Evolutionary conservation across 2,888 invertebrate genomes (phyloP).

Genomic region (Cremastobaeus sp.): DNA sequence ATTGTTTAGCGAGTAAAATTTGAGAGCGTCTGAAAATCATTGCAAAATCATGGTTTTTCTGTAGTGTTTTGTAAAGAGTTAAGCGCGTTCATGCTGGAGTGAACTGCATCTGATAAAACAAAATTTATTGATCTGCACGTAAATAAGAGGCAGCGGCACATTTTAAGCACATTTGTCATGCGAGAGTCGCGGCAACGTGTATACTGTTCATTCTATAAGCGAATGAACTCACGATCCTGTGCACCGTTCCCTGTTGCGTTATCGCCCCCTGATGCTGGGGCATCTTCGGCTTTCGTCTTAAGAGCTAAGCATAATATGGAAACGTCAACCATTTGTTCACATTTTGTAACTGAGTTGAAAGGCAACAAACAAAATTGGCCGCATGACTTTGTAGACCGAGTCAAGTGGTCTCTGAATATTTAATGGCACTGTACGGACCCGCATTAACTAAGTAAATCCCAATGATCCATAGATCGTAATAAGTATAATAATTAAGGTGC

Average conservation of each 20-base stretch:
- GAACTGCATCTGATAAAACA: not conserved
- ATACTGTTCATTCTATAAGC: constrained; percentile 69
- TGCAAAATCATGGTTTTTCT: too few relatives aligned
- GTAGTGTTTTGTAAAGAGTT: too few relatives aligned
- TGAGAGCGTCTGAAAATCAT: too few relatives aligned
- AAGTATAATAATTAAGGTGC: too few relatives aligned
- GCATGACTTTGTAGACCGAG: too few relatives aligned
- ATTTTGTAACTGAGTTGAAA: too few relatives aligned
- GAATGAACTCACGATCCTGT: constrained; percentile 77
- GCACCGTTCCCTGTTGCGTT: constrained; percentile 68
- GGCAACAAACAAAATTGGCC: too few relatives aligned
- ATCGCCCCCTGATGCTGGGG: constrained; percentile 66
- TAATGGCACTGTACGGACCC: too few relatives aligned
- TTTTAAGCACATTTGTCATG: constrained; percentile 56
- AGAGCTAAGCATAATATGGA: constrained; percentile 67
- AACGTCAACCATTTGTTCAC: constrained; percentile 12
- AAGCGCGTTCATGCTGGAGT: not conserved
- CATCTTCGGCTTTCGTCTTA: constrained; percentile 76
- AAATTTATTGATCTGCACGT: constrained; percentile 20
- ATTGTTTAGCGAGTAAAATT: too few relatives aligned
- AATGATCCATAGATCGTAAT: too few relatives aligned
- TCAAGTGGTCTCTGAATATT: too few relatives aligned
- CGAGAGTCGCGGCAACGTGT: constrained; percentile 48
- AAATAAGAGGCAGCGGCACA: constrained; percentile 30
- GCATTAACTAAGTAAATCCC: too few relatives aligned